Base-by-base conservation (phyloP, 92 coral and sea anemone species). In the Epizoanthus illoricatus region DNA sequence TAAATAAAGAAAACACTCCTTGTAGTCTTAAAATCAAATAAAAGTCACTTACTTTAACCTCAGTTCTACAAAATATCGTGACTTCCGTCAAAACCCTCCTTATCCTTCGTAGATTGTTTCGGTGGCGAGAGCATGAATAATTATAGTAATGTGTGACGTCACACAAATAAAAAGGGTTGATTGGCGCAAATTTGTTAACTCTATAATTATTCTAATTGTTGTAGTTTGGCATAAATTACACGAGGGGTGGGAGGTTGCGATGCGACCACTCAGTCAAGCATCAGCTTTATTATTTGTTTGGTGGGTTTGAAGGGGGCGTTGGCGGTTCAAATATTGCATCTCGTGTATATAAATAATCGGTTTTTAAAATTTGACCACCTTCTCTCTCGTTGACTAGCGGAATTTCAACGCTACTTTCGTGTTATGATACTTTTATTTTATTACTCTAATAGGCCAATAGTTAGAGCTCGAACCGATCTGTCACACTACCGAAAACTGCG, bases 141-240 rank as follows among this genome's bases (percentile, higher is more conserved):
- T 76, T 76, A 76, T 68, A 76, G 63, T 24, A 39, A 74, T 36
- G 58, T 76, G 81, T 76, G 70, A 76, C 81, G 81, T 76, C 81
- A 76, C 81, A 76, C 56, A 62, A 45, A 36, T 62, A 19, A 61
- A 76, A 76, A 69, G 81, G 61, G 81, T 57, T 61, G 81, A 76
- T 76, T 76, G 81, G 81, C 63, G 23, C 81, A 76, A 76, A 76
- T 76, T 76, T 60, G 81, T 57, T 76, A 60, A 76, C 21, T 75
- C 62, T n/a, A 41, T 76, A 76, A 76, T 76, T 76, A 62, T 76
- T 74, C n/a, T 74, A 36, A 65, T 65, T 65, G 5, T 17, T 17
- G 40, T 17, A 33, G 33, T 17, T 28, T 12, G 40, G 49, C 65
- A 74, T 74, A 74, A 74, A 33, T 28, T 24, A 13, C 39, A 16